phyloP scores from a whole-genome alignment of 2,113 vertebrate species.

The Eulacestoma nigropectus region DNA sequence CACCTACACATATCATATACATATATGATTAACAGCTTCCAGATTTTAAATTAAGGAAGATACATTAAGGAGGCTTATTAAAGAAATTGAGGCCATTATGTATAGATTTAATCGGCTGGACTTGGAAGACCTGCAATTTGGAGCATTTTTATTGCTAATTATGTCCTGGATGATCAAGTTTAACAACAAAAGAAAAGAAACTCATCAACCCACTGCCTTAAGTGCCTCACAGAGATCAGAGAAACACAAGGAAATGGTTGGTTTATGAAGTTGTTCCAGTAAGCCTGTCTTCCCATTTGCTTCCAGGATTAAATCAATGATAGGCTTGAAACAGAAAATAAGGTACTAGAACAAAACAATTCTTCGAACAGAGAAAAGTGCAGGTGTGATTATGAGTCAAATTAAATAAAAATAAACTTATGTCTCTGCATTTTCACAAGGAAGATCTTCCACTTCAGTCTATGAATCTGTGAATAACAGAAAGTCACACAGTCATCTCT shows the following conservation, averaged over 20 bases:
- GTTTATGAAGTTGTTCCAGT: neutral
- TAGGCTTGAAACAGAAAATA: neutral
- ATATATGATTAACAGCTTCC: neutral
- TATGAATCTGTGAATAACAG: neutral
- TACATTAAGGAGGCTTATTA: neutral
- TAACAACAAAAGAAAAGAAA: slow-evolving; percentile 12
- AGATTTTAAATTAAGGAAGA: neutral
- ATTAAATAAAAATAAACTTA: neutral
- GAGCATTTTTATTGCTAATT: slow-evolving; percentile 7
- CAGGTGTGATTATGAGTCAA: neutral
- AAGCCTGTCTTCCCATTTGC: neutral
- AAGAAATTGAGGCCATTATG: neutral
- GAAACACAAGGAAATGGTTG: neutral
- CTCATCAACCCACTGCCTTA: neutral
- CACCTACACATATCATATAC: neutral
- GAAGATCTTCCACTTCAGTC: neutral
- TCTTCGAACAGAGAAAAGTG: neutral
- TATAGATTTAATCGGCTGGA: neutral
- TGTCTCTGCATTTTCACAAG: neutral
- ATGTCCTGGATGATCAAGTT: neutral
- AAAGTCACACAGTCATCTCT: neutral
- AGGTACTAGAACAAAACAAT: neutral
- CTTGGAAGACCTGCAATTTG: neutral
- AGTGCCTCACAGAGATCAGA: neutral
- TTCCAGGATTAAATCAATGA: neutral